These are phyloP conservation scores for Puma concolor DNA, from an alignment of 2,113 vertebrate genomes.

Conservation along the genomic window DNA sequence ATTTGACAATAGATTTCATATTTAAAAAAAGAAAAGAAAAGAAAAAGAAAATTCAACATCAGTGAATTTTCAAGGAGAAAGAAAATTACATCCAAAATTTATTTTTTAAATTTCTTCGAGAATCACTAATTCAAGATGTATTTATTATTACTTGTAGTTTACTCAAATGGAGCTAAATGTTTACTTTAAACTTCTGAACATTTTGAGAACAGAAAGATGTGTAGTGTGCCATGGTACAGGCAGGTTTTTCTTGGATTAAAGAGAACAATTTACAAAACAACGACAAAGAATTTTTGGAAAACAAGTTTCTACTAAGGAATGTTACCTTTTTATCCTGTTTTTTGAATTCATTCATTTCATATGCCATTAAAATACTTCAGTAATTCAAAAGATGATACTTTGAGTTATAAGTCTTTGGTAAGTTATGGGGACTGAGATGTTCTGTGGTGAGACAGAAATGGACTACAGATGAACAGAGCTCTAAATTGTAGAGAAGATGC, in stretches of 20 bases:
- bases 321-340: background rate
- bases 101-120: conserved; percentile 26
- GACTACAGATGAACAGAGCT: background rate
- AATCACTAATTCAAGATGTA: background rate
- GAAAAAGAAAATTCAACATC: background rate
- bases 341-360: background rate
- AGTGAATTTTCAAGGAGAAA: background rate
- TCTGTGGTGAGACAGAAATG: background rate
- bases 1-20: no score
- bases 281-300: conserved; percentile 10
- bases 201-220: background rate
- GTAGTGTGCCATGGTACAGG: background rate
- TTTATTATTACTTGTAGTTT: background rate
- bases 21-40: no score
- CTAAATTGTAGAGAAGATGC: background rate
- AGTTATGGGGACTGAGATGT: background rate
- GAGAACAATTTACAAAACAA: background rate
- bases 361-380: background rate
- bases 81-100: background rate
- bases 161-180: background rate
- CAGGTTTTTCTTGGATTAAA: background rate
- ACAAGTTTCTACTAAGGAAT: background rate
- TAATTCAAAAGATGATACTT: background rate
- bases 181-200: background rate
- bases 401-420: background rate